Conservation (phyloP, 2,113 vertebrate species). For the Crotalus viridis region DNA sequence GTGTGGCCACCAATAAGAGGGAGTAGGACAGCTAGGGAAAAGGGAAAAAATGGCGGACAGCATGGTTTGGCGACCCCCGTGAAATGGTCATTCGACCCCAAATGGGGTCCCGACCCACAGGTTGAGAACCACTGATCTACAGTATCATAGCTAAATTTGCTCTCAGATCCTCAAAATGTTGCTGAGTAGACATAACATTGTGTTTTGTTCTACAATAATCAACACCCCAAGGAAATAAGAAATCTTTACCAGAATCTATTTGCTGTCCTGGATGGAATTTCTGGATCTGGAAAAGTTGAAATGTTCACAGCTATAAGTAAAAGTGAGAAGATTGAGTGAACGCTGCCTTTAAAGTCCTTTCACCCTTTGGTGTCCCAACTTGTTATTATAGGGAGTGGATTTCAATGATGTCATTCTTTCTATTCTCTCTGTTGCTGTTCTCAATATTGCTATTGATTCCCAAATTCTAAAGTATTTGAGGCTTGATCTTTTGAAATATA, state of each 20-base stretch:
- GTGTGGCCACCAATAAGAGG: too few relatives aligned
- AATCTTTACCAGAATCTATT: not conserved
- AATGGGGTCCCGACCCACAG: too few relatives aligned
- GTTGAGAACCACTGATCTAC: too few relatives aligned
- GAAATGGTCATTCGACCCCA: too few relatives aligned
- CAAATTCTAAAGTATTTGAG: not conserved
- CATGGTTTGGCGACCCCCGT: too few relatives aligned
- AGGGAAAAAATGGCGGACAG: too few relatives aligned
- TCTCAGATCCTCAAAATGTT: not conserved
- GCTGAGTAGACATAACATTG: not conserved
- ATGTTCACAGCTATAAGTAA: not conserved
- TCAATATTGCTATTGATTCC: not conserved
- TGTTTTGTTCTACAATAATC: not conserved
- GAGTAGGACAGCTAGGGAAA: too few relatives aligned
- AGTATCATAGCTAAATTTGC: not conserved
- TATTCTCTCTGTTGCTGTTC: not conserved
- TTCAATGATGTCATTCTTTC: not conserved
- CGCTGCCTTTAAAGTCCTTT: not conserved
- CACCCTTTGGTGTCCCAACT: not conserved
- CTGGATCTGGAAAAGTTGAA: not conserved
- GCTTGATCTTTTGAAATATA: not conserved
- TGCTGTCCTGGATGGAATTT: not conserved
- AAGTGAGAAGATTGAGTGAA: not conserved
- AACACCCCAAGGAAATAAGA: not conserved
- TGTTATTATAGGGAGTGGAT: conserved; percentile 3